Evolutionary conservation across 2,113 vertebrate species (phyloP), one percentile per base, ranked within the genome.

Genomic region (Saguinus imperator): DNA sequence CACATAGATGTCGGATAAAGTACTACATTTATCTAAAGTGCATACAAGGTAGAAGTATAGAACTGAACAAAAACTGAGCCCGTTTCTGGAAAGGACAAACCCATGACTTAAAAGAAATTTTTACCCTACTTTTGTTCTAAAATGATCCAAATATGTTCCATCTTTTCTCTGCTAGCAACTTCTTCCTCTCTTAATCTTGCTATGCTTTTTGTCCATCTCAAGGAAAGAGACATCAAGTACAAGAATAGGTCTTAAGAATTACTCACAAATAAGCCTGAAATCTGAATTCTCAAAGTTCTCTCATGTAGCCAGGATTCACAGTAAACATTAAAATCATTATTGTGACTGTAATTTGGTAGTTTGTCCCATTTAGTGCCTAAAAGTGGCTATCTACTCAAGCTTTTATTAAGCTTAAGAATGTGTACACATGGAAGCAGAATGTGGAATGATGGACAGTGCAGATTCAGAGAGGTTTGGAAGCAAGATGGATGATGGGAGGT

Each of bases 41-140:
- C 8, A 16, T 10, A 25, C 0, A 9, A 40, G 4, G 11, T 66
- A 2, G 13, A 29, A 16, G 3, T 64, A 43, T 35, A 76, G 5
- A 66, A 14, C 0, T 55, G 48, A 57, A 50, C 4, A 61, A 21
- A 73, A 55, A 48, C 6, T 17, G 21, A 87, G 1, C 1, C 18
- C 35, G 16, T 35, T 90, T 75, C 18, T 64, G 14, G n/a, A 70
- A 1, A 9, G 55, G 1, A 57, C 3, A 87, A 93, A 80, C 45
- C 2, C 4, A 58, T 23, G 16, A 3, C 2, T 83, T 0, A 72
- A 73, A 6, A 76, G 81, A 3, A 4, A 37, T 68, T 66, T 37
- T 5, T 84, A 57, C 11, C 6, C 17, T 64, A 12, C 35, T 58
- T 52, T 73, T 48, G 0, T 68, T 91, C 4, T 37, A 64, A 45